Base-by-base conservation (phyloP, 2,797 vertebrate species). In the Enteromius fasciolatus region DNA sequence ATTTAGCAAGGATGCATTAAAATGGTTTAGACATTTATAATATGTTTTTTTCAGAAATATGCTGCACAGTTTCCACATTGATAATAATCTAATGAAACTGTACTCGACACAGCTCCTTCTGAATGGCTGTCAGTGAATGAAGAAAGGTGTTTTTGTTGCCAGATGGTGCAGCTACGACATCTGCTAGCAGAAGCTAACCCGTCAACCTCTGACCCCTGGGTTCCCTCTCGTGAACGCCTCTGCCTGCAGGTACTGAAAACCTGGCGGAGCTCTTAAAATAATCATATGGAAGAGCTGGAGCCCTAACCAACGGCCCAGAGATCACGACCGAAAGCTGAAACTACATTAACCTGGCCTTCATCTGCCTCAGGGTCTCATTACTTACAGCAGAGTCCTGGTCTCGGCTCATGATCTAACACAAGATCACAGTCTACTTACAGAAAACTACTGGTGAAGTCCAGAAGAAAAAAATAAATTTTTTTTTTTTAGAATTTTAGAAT, bases 341-440 rank as follows among this genome's bases (percentile, higher is more conserved):
- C n/a, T 81, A 70, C 41, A 63, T 83, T 7, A 20, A 39, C 64
- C 44, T 77, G 18, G 31, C 61, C 41, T 69, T 73, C 59, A 59
- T 46, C 23, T 46, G 54, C 57, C 36, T 20, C 9, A 0, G 69
- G 57, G 74, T 76, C 74, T 28, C 74, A 76, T 46, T 76, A 63
- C 74, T 46, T 63, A 76, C 57, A 63, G 57, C 25, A 61, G 36
- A 63, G 74, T 76, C 57, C 59, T 25, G 54, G 11, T 25, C 57
- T 44, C 39, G 54, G 39, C 15, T 76, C 59, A 67, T 64, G 10
- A 14, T 76, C 25, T 9, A 72, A 73, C 15, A 50, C 44, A 20
- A 46, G 25, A 20, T 10, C 2, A 7, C 23, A 3, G 23, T 20
- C 52, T 25, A 18, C 14, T 76, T 28, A 20, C 14, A 76, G 74